Conservation (phyloP, 2,113 vertebrate genomes). For the Tragelaphus scriptus region DNA sequence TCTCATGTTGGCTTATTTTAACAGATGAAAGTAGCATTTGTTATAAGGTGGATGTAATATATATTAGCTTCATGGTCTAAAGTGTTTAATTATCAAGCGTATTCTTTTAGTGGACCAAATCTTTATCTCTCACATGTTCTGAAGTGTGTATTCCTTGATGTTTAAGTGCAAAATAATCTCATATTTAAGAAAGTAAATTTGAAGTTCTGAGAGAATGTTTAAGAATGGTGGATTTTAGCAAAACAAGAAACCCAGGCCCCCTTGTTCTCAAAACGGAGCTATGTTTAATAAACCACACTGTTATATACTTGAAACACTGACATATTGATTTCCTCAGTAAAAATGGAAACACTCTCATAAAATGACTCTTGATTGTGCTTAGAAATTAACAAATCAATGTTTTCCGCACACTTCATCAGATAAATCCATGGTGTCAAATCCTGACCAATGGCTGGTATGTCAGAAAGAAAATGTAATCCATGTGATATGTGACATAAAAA, state of each 20-base stretch:
- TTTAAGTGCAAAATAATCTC: background rate
- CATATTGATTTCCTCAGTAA: background rate
- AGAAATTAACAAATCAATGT: background rate
- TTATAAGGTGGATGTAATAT: background rate
- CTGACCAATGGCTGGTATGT: background rate
- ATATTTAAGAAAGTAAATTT: background rate
- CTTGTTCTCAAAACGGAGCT: background rate
- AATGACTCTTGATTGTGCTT: background rate
- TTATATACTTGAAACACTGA: background rate
- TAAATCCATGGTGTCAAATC: conserved; percentile 41
- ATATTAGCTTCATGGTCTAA: background rate
- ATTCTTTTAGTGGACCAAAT: background rate
- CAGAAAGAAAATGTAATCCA: conserved; percentile 67
- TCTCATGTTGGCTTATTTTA: background rate
- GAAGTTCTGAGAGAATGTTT: background rate
- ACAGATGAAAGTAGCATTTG: background rate
- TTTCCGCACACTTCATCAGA: conserved; percentile 1
- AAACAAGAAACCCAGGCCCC: background rate
- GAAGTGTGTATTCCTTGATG: background rate
- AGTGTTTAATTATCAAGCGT: background rate
- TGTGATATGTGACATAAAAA: conserved; percentile 81
- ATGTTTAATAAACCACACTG: background rate
- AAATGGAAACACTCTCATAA: background rate
- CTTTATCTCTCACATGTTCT: background rate
- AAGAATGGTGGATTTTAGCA: background rate